These are phyloP conservation scores for Lagenorhynchus albirostris DNA, from an alignment of 2,113 vertebrate genomes.

Conservation along the genomic window DNA sequence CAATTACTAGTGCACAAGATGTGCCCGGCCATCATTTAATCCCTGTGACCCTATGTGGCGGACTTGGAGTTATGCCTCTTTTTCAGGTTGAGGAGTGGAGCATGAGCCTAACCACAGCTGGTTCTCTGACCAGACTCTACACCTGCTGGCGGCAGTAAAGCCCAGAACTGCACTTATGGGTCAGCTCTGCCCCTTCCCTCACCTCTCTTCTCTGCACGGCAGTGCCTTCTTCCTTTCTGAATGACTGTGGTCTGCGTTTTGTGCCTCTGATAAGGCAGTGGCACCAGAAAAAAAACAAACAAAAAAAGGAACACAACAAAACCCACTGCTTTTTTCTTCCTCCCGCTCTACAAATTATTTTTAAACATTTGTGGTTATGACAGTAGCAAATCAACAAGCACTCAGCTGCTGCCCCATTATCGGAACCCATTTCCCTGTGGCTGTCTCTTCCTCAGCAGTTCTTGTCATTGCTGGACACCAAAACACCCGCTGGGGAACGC, in stretches of 20 bases:
- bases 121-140: neutral
- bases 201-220: neutral
- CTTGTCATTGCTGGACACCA: neutral
- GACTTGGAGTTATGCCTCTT: neutral
- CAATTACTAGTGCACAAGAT: rapidly evolving
- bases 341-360: slow-evolving; percentile 62
- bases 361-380: slow-evolving; percentile 71
- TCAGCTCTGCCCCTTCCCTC: neutral
- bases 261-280: slow-evolving; percentile 18
- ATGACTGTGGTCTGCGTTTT: slow-evolving; percentile 36
- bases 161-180: neutral
- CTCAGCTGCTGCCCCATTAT: neutral
- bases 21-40: too few relatives aligned
- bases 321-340: slow-evolving; percentile 26
- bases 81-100: neutral
- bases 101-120: neutral
- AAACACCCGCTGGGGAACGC: neutral
- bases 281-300: neutral
- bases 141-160: rapidly evolving
- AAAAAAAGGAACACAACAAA: neutral
- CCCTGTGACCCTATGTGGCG: too few relatives aligned
- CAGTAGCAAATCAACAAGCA: slow-evolving; percentile 45
- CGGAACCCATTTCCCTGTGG: neutral
- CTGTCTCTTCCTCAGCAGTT: neutral
- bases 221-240: slow-evolving; percentile 56